A percentile compares a stretch with the other conserved stretches of the same genome.
phyloP scores from a whole-genome alignment of 2,113 vertebrate species.

The Anolis carolinensis region DNA sequence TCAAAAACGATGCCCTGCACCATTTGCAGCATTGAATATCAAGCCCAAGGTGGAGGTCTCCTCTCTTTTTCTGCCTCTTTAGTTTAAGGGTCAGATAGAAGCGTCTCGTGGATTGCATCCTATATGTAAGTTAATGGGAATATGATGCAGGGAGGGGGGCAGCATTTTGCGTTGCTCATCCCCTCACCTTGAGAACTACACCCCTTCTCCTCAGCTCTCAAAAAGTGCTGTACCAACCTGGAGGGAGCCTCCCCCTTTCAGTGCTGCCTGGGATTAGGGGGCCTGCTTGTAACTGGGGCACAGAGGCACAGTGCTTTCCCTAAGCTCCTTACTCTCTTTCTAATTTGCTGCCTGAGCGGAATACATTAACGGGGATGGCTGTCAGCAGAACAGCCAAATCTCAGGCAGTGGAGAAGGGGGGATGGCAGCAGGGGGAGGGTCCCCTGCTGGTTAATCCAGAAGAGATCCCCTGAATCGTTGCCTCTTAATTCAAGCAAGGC shows the following conservation, averaged over 20 bases:
- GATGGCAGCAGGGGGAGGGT: background rate
- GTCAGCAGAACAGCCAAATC: conserved; percentile 24
- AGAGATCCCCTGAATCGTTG: conserved; percentile 15
- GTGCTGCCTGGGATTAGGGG: conserved; percentile 5
- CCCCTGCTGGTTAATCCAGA: conserved; percentile 40
- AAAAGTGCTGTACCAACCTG: background rate
- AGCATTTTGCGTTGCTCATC: background rate
- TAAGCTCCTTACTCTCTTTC: conserved; percentile 42
- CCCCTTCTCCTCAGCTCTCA: too few relatives aligned
- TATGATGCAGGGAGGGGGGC: background rate
- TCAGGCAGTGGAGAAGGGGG: background rate
- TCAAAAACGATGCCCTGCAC: too few relatives aligned
- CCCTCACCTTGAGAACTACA: background rate
- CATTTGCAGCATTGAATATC: too few relatives aligned
- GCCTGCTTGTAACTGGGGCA: conserved; percentile 24
- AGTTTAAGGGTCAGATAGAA: background rate
- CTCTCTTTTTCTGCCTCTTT: too few relatives aligned
- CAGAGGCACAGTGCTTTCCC: background rate
- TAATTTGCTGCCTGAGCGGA: conserved; percentile 23
- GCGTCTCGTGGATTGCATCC: too few relatives aligned
- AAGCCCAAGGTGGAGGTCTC: background rate
- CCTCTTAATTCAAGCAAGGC: conserved; percentile 15
- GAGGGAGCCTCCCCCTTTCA: background rate
- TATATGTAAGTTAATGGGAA: background rate
- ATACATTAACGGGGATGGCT: conserved; percentile 35